Evolutionary conservation across 2,888 invertebrate genomes (phyloP).

Genomic region (Leucophenga montana): DNA sequence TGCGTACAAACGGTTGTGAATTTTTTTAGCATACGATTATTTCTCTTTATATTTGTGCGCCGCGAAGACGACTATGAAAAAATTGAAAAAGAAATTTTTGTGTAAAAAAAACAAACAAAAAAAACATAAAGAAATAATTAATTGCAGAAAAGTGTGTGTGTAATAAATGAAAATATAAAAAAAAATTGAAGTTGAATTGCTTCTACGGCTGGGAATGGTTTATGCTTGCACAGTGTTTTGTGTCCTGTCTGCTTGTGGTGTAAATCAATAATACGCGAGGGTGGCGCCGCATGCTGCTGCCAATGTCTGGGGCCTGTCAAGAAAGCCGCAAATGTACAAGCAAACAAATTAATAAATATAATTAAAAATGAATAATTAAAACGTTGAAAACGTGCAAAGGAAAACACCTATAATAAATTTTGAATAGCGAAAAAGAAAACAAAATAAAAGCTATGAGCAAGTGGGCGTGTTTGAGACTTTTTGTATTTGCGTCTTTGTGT

Average conservation of each 20-base stretch:
- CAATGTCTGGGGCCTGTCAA: background rate
- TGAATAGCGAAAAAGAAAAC: conserved; percentile 32
- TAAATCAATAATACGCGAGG: conserved; percentile 64
- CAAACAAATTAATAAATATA: conserved; percentile 16
- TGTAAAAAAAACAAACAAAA: conserved; percentile 40
- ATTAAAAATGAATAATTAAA: conserved; percentile 24
- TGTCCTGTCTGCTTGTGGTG: conserved; percentile 38
- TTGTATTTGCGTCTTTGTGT: conserved; percentile 27
- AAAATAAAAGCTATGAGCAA: conserved; percentile 37
- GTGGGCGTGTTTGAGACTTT: conserved; percentile 38
- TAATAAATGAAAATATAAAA: background rate
- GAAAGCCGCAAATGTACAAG: conserved; percentile 55
- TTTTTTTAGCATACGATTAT: conserved; percentile 39
- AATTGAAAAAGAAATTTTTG: conserved; percentile 33
- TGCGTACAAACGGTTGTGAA: conserved; percentile 69
- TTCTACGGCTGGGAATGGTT: conserved; percentile 11
- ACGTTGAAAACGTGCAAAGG: conserved; percentile 17
- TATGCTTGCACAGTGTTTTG: background rate
- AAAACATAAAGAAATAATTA: conserved; percentile 17
- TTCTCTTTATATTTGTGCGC: conserved; percentile 29
- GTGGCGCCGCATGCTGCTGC: conserved; percentile 43
- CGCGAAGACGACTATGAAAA: conserved; percentile 33
- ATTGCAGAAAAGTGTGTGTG: background rate
- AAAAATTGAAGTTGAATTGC: too few species aligned
- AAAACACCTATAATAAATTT: conserved; percentile 24